Base-by-base conservation (phyloP, 2,113 vertebrate genomes). In the Scomber japonicus region DNA sequence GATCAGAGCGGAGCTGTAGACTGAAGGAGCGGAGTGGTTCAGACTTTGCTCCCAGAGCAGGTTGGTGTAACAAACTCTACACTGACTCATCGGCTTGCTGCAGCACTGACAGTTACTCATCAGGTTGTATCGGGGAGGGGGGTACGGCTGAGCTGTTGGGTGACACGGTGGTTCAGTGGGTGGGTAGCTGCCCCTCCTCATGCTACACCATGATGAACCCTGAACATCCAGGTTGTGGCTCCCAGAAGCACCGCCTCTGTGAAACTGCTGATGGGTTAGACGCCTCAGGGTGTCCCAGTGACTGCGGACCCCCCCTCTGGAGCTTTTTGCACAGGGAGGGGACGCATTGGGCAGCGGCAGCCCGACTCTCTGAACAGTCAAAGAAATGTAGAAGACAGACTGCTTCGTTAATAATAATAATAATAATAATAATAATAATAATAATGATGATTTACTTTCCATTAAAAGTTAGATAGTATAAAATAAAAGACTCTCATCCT, bases 1-100 rank as follows among this genome's bases (percentile, higher is more conserved):
- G n/a, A 92, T 87, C n/a, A 88, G n/a, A 8, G 91, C 53, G 0
- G 93, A 90, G 69, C 78, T 80, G 89, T 78, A 92, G 60, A 87
- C 81, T 0, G 90, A 87, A 3, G 91, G 89, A 1, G 82, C 46
- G 0, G 91, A 92, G 49, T 49, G 84, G 73, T 84, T 89, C 59
- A 87, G 35, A n/a, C 73, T 89, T 61, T 80, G 80, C 53, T 85
- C 79, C 88, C 89, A 87, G 46, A 91, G 75, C 45, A 86, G 56
- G 53, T 76, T 69, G 14, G 71, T 75, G 78, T 57, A 81, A 75
- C 82, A 88, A 19, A 88, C 35, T 49, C 82, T 49, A 24, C 90
- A 84, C 57, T 64, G 86, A 21, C 57, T 63, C 17, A 24, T 17
- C 7, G 76, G 51, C 17, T 9, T 54, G 45, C 50, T 27, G 15